phyloP scores from a whole-genome alignment of 2,888 invertebrate species.

The Sturmia bella region DNA sequence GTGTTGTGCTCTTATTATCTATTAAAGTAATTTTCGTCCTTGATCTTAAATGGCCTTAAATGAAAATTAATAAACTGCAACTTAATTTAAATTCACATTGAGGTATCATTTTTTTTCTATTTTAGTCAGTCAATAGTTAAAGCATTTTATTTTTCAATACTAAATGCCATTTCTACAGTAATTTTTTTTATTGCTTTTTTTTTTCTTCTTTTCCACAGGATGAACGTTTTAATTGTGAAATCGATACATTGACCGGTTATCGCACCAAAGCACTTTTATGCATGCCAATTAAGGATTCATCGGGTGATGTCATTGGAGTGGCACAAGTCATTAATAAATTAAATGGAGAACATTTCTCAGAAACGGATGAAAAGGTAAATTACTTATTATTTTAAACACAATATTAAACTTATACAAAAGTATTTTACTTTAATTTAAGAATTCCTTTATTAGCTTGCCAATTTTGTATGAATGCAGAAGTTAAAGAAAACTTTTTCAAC shows the following conservation, averaged over 20 bases:
- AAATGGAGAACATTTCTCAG: constrained; percentile 91
- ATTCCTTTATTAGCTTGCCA: no score
- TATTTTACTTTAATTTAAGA: no score
- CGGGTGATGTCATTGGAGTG: constrained; percentile 97
- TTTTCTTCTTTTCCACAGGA: constrained; percentile 84
- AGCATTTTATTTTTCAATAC: constrained; percentile 39
- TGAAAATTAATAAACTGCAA: background rate
- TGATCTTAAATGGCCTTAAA: background rate
- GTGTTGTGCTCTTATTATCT: background rate
- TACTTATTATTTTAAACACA: background rate
- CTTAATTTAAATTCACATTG: background rate
- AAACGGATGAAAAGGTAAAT: constrained; percentile 88
- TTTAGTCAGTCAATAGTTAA: constrained; percentile 10
- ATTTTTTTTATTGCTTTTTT: constrained; percentile 32
- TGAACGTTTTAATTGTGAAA: constrained; percentile 94
- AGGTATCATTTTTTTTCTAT: constrained; percentile 1
- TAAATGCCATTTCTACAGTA: constrained; percentile 27
- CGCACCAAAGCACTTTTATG: constrained; percentile 95
- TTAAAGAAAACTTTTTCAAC: no score
- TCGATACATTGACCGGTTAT: constrained; percentile 96
- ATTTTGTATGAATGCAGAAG: no score
- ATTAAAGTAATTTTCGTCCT: background rate
- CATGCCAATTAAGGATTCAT: constrained; percentile 97
- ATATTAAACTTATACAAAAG: no score
- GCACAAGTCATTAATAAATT: constrained; percentile 98